Conservation (phyloP, 2,113 vertebrate species). For the Suncus etruscus region DNA sequence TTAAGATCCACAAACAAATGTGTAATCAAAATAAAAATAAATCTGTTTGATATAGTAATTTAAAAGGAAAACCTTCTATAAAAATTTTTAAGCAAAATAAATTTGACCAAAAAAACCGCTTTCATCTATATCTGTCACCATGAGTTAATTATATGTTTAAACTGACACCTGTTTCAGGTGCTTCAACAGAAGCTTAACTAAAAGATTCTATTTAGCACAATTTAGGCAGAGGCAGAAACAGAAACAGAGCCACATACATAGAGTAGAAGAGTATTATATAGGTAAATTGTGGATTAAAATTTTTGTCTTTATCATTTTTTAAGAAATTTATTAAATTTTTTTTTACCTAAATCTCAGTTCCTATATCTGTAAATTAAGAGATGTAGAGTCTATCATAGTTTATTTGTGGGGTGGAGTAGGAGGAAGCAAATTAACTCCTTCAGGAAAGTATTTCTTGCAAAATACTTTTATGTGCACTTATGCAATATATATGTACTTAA, state of each 20-base stretch:
- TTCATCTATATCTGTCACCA: conserved; percentile 20
- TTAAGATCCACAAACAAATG: conserved; percentile 5
- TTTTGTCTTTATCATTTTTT: not conserved
- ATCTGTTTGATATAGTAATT: conserved; percentile 22
- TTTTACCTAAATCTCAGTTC: conserved; percentile 38
- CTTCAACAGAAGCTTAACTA: conserved; percentile 30
- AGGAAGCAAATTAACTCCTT: not conserved
- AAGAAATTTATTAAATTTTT: not conserved
- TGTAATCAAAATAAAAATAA: conserved; percentile 47
- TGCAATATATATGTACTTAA: not conserved
- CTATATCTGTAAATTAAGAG: conserved; percentile 46
- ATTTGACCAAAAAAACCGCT: conserved; percentile 44
- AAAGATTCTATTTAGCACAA: not conserved
- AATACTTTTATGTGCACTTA: not conserved
- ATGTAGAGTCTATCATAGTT: conserved; percentile 26
- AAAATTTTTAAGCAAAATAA: conserved; percentile 54
- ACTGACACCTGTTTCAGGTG: conserved; percentile 46
- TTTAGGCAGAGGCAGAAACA: not conserved
- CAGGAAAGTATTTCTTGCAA: conserved; percentile 53
- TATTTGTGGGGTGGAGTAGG: not conserved
- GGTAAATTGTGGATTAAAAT: conserved; percentile 20
- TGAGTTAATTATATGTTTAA: conserved; percentile 55
- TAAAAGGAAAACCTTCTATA: conserved; percentile 57
- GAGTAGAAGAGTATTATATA: not conserved
- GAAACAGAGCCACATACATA: not conserved